Evolutionary conservation across 1,140 invertebrate species (phyloP).

Genomic region (Heterodera schachtii): DNA sequence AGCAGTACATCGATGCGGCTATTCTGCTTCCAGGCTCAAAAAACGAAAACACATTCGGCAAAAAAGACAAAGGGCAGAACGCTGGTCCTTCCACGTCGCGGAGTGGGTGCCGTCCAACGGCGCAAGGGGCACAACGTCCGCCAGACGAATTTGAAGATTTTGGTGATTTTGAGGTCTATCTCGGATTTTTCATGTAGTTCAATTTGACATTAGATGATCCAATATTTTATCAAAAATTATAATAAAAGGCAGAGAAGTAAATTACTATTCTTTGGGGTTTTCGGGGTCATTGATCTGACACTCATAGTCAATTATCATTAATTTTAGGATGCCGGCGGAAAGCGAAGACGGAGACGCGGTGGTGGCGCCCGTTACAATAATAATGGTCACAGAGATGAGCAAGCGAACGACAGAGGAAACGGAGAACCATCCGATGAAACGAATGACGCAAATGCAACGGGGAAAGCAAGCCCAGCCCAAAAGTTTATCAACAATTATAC

Average conservation of each 20-base stretch:
- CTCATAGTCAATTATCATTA: too few species aligned
- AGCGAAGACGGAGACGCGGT: conserved; percentile 17
- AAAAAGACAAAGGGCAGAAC: not conserved
- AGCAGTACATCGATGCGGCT: conserved; percentile 28
- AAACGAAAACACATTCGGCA: conserved; percentile 11
- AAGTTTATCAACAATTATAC: conserved; percentile 38
- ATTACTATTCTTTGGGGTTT: too few species aligned
- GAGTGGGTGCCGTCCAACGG: conserved; percentile 16
- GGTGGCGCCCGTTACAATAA: not conserved
- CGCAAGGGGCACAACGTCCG: not conserved
- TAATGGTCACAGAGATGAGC: not conserved
- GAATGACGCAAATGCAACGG: not conserved
- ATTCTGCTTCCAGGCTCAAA: conserved; percentile 15
- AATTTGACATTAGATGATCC: conserved; percentile 4
- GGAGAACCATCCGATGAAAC: not conserved
- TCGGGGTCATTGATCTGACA: too few species aligned
- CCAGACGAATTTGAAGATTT: conserved; percentile 37
- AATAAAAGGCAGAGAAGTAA: not conserved
- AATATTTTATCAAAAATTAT: not conserved
- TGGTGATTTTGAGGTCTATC: conserved; percentile 29
- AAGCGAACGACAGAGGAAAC: conserved; percentile 20
- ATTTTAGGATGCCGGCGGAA: conserved; percentile 19
- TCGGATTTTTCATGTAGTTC: too few species aligned
- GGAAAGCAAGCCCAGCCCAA: conserved; percentile 1
- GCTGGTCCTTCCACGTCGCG: not conserved